A percentile compares a stretch with the other conserved stretches of the same genome.
Conservation (phyloP, 2,888 invertebrate species). For the Limnephilus lunatus region DNA sequence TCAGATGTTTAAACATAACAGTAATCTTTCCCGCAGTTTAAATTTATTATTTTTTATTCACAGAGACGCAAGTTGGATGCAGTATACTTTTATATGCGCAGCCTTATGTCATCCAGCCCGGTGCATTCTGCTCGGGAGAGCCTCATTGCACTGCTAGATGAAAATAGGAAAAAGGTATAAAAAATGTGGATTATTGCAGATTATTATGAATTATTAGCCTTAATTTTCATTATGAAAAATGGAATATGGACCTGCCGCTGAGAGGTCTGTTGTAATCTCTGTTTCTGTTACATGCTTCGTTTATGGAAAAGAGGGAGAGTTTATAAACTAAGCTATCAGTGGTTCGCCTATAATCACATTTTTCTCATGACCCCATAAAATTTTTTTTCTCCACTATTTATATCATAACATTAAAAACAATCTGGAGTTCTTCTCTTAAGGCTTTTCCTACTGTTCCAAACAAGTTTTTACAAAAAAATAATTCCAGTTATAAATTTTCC, state of each 20-base stretch:
- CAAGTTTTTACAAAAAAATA: neutral
- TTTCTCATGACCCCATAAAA: neutral
- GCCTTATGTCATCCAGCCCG: slow-evolving; percentile 95
- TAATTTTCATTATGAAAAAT: slow-evolving; percentile 45
- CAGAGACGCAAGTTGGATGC: slow-evolving; percentile 96
- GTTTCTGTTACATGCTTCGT: neutral
- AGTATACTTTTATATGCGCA: slow-evolving; percentile 97
- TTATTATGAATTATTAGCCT: slow-evolving; percentile 37
- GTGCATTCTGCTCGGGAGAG: slow-evolving; percentile 95
- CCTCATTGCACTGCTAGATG: slow-evolving; percentile 91
- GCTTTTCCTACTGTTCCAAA: no score
- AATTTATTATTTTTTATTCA: slow-evolving; percentile 66
- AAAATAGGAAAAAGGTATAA: slow-evolving; percentile 91
- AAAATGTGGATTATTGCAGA: slow-evolving; percentile 35
- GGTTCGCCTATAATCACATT: neutral
- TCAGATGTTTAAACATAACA: neutral
- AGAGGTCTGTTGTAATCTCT: neutral
- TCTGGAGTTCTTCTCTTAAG: neutral
- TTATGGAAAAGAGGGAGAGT: neutral
- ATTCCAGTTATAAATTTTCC: neutral
- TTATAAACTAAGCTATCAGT: neutral
- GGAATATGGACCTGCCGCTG: neutral
- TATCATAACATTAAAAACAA: neutral
- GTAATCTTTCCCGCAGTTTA: neutral
- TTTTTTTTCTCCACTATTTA: neutral